phyloP scores from a whole-genome alignment of 2,797 vertebrate genomes.

The Chelidonichthys spinosus region DNA sequence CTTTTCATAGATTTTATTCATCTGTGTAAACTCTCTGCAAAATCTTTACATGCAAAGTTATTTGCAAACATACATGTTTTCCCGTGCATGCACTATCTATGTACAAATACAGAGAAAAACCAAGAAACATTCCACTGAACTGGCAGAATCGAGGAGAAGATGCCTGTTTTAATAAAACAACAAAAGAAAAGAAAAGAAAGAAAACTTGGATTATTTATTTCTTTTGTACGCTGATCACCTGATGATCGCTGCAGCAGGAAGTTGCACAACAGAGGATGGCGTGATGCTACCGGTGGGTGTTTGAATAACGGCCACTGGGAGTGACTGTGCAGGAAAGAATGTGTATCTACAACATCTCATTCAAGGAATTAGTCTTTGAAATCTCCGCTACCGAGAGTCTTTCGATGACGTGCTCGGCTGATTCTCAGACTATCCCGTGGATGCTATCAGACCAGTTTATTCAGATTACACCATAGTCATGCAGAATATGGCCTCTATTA shows the following conservation, averaged over 20 bases:
- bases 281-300: conserved; percentile 54
- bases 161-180: conserved; percentile 37
- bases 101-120: conserved; percentile 84
- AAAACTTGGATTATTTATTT: conserved; percentile 22
- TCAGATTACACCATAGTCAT: conserved; percentile 70
- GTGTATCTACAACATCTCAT: conserved; percentile 43
- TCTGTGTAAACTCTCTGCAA: conserved; percentile 86
- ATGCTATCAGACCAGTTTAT: conserved; percentile 59
- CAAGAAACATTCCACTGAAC: conserved; percentile 76
- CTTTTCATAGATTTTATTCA: conserved; percentile 82
- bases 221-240: conserved; percentile 31
- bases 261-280: conserved; percentile 40
- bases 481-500: conserved; percentile 73
- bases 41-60: conserved; percentile 91
- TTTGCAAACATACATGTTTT: conserved; percentile 87
- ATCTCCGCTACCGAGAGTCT: conserved; percentile 56
- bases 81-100: conserved; percentile 90
- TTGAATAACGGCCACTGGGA: conserved; percentile 36
- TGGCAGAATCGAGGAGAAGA: conserved; percentile 70
- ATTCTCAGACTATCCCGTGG: conserved; percentile 47
- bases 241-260: conserved; percentile 41
- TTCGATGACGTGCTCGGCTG: conserved; percentile 54
- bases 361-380: conserved; percentile 32
- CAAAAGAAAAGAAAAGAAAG: conserved; percentile 20
- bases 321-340: conserved; percentile 45